Base-by-base conservation (phyloP, 2,113 vertebrate genomes). In the Dascyllus trimaculatus region DNA sequence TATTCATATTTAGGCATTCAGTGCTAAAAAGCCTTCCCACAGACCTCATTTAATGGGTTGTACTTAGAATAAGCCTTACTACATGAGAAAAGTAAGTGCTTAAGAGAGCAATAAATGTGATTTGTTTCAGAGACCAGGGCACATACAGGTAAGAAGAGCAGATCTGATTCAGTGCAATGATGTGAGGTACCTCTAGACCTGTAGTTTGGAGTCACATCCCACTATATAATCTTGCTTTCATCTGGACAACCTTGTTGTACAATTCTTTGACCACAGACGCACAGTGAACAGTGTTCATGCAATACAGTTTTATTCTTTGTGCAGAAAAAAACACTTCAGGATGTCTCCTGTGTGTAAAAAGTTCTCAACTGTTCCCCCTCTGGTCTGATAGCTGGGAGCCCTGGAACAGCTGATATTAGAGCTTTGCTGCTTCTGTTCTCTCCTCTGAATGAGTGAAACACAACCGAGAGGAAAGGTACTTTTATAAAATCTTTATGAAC, bases 71-170 rank as follows among this genome's bases (percentile, higher is more conserved):
- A 69, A 45, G 18, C 17, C n/a, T 75, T 9, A 40, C 0, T 9
- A 29, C n/a, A 64, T 29, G 38, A 17, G 40, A 68, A 48, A 71
- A 18, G 3, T 8, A 46, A 61, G 52, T 68, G 52, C 71, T 84
- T 67, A 71, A 49, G 18, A 79, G 78, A 65, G 26, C 67, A 68
- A 29, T 72, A 52, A 3, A 64, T 26, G 52, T 64, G 61, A 77
- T 79, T 66, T n/a, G 13, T 67, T 53, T 48, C 51, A 48, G 13
- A 52, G 10, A 24, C 8, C 26, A 35, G 25, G 21, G 22, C 40
- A 54, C 0, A 46, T 38, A 48, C 21, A 40, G 29, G 24, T 2
- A 65, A 21, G 48, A 61, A 24, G 52, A 70, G 26, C 48, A 40
- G 21, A 25, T 78, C 68, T 78, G 54, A 81, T 70, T 78, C 24